These are phyloP conservation scores for Hestina assimilis DNA, from an alignment of 1,140 invertebrate genomes.

Conservation along the genomic window DNA sequence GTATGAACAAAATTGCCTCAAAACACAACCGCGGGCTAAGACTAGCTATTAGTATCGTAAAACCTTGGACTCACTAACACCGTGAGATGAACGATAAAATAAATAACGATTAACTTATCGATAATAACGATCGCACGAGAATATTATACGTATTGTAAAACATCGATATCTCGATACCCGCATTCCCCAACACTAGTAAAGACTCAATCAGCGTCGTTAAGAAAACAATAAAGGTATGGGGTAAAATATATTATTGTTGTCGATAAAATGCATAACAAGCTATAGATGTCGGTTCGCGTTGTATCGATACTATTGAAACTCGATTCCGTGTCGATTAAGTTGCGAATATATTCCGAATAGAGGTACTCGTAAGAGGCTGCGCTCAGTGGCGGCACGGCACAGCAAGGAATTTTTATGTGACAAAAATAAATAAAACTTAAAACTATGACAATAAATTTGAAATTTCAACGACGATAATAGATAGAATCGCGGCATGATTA, in stretches of 20 bases:
- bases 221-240: slow-evolving; percentile 30
- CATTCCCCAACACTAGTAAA: slow-evolving; percentile 28
- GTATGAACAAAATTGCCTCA: too few species aligned
- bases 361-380: too few species aligned
- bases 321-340: slow-evolving; percentile 9
- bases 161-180: slow-evolving; percentile 11
- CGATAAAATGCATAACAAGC: slow-evolving; percentile 35
- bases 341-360: background rate
- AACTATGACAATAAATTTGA: too few species aligned
- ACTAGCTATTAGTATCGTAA: too few species aligned
- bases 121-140: slow-evolving; percentile 23
- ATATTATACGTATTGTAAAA: slow-evolving; percentile 20
- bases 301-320: slow-evolving; percentile 17
- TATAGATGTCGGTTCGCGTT: slow-evolving; percentile 20
- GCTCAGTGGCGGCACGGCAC: too few species aligned
- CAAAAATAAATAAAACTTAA: too few species aligned
- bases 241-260: slow-evolving; percentile 32
- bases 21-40: too few species aligned
- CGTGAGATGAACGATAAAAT: slow-evolving; percentile 4
- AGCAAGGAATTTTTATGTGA: too few species aligned
- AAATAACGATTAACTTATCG: slow-evolving; percentile 16
- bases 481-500: too few species aligned
- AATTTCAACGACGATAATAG: too few species aligned
- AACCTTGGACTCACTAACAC: too few species aligned
- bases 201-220: slow-evolving; percentile 33